phyloP scores from a whole-genome alignment of 2,113 vertebrate species.

The Actinemys pallida region DNA sequence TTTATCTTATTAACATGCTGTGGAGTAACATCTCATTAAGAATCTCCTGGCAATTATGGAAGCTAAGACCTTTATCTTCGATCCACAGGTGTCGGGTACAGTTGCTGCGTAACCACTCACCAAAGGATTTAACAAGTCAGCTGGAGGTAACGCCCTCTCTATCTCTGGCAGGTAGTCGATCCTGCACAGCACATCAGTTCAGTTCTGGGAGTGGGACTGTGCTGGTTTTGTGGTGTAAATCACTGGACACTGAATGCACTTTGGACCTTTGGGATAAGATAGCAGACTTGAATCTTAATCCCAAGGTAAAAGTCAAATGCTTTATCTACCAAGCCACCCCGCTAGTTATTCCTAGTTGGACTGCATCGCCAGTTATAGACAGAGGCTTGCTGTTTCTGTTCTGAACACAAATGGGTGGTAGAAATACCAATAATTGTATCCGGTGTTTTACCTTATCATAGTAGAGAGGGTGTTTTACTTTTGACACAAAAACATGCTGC shows the following conservation, averaged over 20 bases:
- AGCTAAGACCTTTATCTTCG: background rate
- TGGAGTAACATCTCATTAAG: background rate
- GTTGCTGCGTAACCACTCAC: background rate
- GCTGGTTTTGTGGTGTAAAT: background rate
- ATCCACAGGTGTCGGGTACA: background rate
- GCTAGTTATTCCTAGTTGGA: background rate
- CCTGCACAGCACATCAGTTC: fast-evolving
- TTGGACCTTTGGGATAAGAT: background rate
- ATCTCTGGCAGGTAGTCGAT: background rate
- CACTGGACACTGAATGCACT: background rate
- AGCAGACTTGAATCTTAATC: background rate
- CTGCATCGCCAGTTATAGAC: background rate
- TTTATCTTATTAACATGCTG: background rate
- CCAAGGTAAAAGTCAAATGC: background rate
- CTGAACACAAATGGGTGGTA: background rate
- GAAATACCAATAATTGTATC: background rate
- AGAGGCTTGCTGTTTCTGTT: background rate
- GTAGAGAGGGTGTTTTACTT: background rate
- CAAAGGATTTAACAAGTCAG: background rate
- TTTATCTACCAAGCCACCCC: background rate
- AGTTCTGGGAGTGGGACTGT: background rate
- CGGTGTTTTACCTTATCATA: fast-evolving
- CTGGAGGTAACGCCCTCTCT: background rate
- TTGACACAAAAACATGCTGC: background rate
- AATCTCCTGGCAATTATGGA: background rate